Evolutionary conservation across 2,888 invertebrate genomes (phyloP).

Genomic region (Tipula lateralis): DNA sequence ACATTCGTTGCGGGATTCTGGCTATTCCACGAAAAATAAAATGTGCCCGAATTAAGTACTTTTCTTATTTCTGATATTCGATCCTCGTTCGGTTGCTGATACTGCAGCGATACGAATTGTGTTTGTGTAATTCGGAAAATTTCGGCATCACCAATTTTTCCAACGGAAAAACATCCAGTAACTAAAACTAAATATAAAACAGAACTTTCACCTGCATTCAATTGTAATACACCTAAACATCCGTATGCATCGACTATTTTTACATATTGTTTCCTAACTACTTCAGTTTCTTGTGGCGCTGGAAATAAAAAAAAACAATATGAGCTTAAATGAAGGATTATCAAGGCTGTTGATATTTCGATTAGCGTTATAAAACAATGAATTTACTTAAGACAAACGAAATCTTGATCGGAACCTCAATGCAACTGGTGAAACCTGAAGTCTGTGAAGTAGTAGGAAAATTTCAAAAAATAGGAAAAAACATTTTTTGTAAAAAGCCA

Average conservation of each 20-base stretch:
- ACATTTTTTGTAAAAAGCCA: too few species aligned
- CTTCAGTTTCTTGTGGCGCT: constrained; percentile 75
- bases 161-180: constrained; percentile 93
- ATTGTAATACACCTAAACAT: constrained; percentile 87
- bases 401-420: too few species aligned
- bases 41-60: constrained; percentile 94
- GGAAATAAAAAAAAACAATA: constrained; percentile 36
- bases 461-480: too few species aligned
- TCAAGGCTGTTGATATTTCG: too few species aligned
- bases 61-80: constrained; percentile 64
- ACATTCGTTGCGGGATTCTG: constrained; percentile 40
- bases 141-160: constrained; percentile 91
- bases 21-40: constrained; percentile 86
- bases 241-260: constrained; percentile 94
- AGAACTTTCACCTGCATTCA: constrained; percentile 78
- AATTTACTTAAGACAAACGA: too few species aligned
- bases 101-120: constrained; percentile 80
- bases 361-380: too few species aligned
- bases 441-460: too few species aligned
- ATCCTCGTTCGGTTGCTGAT: constrained; percentile 59
- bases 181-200: constrained; percentile 87
- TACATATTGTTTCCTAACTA: constrained; percentile 80
- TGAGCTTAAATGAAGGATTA: too few species aligned
- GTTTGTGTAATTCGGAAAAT: constrained; percentile 93
- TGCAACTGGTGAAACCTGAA: too few species aligned